Percentiles rank a stretch among this genome's conserved stretches.
These are phyloP conservation scores for Proales similis DNA, from an alignment of 1,140 invertebrate genomes.

Conservation along the genomic window DNA sequence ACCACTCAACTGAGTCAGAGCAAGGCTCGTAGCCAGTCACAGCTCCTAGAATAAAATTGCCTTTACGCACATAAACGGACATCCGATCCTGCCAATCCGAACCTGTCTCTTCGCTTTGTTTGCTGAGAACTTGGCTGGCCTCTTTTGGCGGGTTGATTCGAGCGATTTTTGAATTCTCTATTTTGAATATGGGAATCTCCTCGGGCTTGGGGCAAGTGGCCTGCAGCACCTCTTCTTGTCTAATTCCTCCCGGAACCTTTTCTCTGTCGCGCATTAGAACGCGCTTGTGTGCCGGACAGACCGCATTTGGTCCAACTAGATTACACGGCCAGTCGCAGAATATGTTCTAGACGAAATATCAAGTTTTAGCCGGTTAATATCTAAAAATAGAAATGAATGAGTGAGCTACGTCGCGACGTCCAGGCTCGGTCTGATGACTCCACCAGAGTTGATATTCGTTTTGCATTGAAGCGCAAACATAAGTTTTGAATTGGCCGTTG, in stretches of 20 bases:
- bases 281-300: conserved; percentile 28
- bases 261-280: conserved; percentile 32
- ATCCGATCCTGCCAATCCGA: too few relatives aligned
- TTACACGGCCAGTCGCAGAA: conserved; percentile 38
- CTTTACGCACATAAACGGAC: not conserved
- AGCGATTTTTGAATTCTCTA: not conserved
- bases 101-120: too few relatives aligned
- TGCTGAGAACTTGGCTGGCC: too few relatives aligned
- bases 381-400: not conserved
- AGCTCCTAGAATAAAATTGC: not conserved
- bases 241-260: conserved; percentile 28
- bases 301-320: conserved; percentile 1
- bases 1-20: conserved; percentile 26
- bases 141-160: conserved; percentile 1
- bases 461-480: conserved; percentile 33
- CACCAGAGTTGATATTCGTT: conserved; percentile 37
- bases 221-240: conserved; percentile 17
- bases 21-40: conserved; percentile 22
- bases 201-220: conserved; percentile 26
- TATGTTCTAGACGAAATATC: conserved; percentile 27
- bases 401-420: conserved; percentile 28
- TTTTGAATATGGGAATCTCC: too few relatives aligned
- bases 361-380: not conserved
- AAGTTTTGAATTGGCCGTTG: conserved; percentile 25
- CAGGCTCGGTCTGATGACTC: conserved; percentile 36